Base-by-base conservation (phyloP, 2,888 invertebrate genomes). In the Drosophila aldrichi region DNA sequence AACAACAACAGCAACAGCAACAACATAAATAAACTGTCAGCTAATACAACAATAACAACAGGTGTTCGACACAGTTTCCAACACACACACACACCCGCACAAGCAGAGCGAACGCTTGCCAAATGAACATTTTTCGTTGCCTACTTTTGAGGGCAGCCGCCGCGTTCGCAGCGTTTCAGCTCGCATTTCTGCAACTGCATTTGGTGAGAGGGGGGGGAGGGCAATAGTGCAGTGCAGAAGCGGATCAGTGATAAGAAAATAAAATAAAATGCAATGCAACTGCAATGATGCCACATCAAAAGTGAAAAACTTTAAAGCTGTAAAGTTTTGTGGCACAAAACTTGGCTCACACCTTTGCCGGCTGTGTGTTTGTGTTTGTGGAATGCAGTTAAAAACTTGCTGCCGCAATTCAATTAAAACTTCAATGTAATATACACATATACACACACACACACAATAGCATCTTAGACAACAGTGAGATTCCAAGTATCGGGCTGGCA, bases 371-470 rank as follows among this genome's bases (percentile, higher is more conserved):
- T 29, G 44, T 38, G 38, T 32, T 49, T 60, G 49, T 66, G 32
- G 81, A 81, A 84, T 82, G 85, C 82, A 87, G 88, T 82, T 87
- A 82, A 84, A 82, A 88, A 86, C 88, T 86, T 86, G 75, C 88
- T 74, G 78, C 86, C 86, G 82, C 86, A 86, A 86, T 86, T 86
- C 88, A 86, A 86, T 86, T 86, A 86, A 86, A 86, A 86, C 85
- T 86, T 86, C 79, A 81, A 82, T 84, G 79, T 73, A 62, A 75
- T 56, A 65, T 64, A 36, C 66, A 48, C 60, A 52, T 22, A 51
- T 49, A 59, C 65, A 49, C 22, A 46, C 55, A 36, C 22, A 18
- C 44, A 34, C 51, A 56, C 49, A 64, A 18, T 20, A 16, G 54
- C 46, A 48, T 74, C 55, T 48, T 58, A 43, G 70, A 44, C 44